Conservation (phyloP, 2,888 invertebrate species). For the Orchesella flavescens region DNA sequence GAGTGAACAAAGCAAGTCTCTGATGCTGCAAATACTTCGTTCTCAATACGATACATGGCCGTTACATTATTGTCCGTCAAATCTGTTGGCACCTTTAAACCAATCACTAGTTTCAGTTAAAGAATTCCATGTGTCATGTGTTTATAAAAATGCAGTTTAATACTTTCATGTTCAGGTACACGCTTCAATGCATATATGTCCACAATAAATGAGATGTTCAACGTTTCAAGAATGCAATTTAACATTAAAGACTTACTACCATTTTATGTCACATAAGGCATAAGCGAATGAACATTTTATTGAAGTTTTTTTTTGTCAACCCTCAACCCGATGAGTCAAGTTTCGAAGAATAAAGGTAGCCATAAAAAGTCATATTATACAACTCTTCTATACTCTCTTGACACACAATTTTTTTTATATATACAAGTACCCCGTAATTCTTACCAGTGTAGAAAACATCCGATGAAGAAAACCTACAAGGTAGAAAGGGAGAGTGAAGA, state of each 20-base stretch:
- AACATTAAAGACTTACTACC: no score
- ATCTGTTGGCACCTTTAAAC: slow-evolving; percentile 70
- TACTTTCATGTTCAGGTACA: neutral
- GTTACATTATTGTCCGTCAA: slow-evolving; percentile 71
- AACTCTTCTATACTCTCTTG: neutral
- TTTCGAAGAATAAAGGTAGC: neutral
- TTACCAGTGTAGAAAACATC: slow-evolving; percentile 70
- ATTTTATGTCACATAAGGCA: no score
- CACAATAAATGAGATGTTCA: no score
- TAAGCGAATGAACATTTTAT: slow-evolving; percentile 1
- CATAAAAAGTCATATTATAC: neutral
- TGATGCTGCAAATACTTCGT: slow-evolving; percentile 67
- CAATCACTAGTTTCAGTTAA: slow-evolving; percentile 26
- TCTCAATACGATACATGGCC: slow-evolving; percentile 68
- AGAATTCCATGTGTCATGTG: neutral
- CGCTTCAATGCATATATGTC: neutral
- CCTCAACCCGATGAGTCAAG: neutral
- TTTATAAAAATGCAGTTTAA: neutral
- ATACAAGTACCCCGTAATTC: neutral
- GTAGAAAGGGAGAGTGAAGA: neutral
- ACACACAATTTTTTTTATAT: neutral
- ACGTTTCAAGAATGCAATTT: no score
- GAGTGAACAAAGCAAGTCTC: slow-evolving; percentile 71
- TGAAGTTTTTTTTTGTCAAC: neutral
- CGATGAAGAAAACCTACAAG: slow-evolving; percentile 52